These are phyloP conservation scores for Shinisaurus crocodilurus DNA, from an alignment of 2,113 vertebrate species.

Conservation along the genomic window DNA sequence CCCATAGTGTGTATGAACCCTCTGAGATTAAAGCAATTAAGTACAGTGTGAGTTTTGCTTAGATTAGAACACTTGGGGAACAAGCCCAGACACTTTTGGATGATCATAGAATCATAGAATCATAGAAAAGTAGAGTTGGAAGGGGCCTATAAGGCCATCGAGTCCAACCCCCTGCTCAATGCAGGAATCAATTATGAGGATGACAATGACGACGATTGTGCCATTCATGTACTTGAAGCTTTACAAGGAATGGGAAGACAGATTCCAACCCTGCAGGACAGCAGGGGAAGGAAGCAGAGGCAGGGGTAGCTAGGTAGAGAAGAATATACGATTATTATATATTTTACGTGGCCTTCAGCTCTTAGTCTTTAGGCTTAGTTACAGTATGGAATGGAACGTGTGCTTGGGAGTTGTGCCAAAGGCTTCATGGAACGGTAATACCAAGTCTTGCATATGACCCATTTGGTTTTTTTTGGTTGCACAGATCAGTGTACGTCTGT, in stretches of 20 bases:
- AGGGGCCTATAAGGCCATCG: too few relatives aligned
- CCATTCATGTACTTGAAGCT: not conserved
- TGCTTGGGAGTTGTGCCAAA: not conserved
- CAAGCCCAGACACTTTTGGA: not conserved
- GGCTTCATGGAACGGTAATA: not conserved
- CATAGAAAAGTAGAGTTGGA: too few relatives aligned
- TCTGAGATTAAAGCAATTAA: not conserved
- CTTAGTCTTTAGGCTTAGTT: not conserved
- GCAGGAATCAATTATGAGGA: too few relatives aligned
- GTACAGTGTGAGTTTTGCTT: not conserved
- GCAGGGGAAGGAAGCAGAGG: not conserved
- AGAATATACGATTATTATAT: not conserved
- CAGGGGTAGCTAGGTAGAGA: not conserved
- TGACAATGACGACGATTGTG: not conserved
- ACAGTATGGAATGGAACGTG: not conserved
- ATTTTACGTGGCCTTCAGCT: not conserved
- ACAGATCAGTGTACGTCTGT: not conserved
- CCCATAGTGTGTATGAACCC: not conserved
- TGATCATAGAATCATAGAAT: too few relatives aligned
- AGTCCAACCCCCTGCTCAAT: not conserved
- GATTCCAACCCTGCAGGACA: not conserved
- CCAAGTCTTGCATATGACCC: fast-evolving
- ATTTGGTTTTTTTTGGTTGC: not conserved
- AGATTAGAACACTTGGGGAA: not conserved
- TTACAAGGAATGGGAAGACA: not conserved